These are phyloP conservation scores for Talpa occidentalis DNA, from an alignment of 2,113 vertebrate species.

Conservation along the genomic window DNA sequence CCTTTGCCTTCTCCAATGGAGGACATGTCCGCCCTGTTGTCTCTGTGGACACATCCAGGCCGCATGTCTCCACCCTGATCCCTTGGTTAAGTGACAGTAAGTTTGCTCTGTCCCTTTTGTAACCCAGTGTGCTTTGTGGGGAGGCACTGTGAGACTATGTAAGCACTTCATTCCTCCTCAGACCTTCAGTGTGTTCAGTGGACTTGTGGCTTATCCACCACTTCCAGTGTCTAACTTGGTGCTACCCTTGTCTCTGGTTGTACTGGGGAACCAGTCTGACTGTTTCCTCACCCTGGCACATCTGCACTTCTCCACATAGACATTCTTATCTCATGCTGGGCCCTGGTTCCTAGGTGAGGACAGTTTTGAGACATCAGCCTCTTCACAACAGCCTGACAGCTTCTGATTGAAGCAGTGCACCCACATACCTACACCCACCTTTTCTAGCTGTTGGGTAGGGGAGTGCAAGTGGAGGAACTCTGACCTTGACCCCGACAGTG, in stretches of 20 bases:
- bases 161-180: background rate
- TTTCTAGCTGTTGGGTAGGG: background rate
- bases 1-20: background rate
- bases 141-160: background rate
- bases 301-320: background rate
- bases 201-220: background rate
- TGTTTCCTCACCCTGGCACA: background rate
- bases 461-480: background rate
- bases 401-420: background rate
- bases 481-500: background rate
- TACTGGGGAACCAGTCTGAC: background rate
- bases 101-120: background rate
- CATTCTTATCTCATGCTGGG: background rate
- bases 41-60: background rate
- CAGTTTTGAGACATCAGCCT: background rate
- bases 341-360: background rate
- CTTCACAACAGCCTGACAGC: no score
- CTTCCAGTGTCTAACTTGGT: background rate
- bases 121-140: background rate
- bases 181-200: no score
- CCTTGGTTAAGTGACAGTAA: background rate
- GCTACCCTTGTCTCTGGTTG: background rate
- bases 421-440: background rate
- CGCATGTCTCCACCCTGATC: background rate
- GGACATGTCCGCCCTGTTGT: rapidly evolving